These are phyloP conservation scores for Neoascia interrupta DNA, from an alignment of 2,888 invertebrate genomes.

Conservation along the genomic window DNA sequence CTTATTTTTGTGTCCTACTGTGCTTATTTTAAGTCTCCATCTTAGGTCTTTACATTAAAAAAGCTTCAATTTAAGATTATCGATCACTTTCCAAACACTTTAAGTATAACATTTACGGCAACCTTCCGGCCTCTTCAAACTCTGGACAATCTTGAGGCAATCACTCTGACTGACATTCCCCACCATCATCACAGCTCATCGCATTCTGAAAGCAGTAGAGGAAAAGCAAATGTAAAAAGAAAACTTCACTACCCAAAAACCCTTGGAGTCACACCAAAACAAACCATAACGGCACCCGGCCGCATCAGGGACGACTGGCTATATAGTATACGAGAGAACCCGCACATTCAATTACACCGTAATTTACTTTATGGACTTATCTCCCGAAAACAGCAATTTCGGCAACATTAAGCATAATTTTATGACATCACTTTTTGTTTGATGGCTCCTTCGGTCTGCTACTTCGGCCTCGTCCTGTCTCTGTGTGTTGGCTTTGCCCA, in stretches of 20 bases:
- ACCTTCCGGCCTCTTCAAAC: constrained; percentile 62
- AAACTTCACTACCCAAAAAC: constrained; percentile 38
- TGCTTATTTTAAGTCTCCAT: too few relatives aligned
- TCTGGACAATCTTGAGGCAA: constrained; percentile 59
- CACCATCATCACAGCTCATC: constrained; percentile 28
- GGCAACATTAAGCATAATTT: constrained; percentile 79
- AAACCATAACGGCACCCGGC: constrained; percentile 55
- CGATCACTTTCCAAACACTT: constrained; percentile 28
- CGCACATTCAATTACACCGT: constrained; percentile 78
- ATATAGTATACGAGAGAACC: too few relatives aligned
- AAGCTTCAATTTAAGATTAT: too few relatives aligned
- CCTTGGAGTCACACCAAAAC: constrained; percentile 56
- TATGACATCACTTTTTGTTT: constrained; percentile 76
- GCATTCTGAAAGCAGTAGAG: not conserved
- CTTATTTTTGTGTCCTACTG: too few relatives aligned
- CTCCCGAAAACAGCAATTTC: constrained; percentile 78
- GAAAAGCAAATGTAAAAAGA: constrained; percentile 20
- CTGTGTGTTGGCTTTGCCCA: constrained; percentile 19
- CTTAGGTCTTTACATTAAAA: too few relatives aligned
- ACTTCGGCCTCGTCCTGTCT: constrained; percentile 21
- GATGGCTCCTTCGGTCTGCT: constrained; percentile 70
- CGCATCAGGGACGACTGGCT: constrained; percentile 26
- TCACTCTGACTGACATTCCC: constrained; percentile 61
- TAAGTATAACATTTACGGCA: too few relatives aligned
- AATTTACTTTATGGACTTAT: constrained; percentile 78